Base-by-base conservation (phyloP, 2,888 invertebrate species). In the Gastrophysa polygoni region DNA sequence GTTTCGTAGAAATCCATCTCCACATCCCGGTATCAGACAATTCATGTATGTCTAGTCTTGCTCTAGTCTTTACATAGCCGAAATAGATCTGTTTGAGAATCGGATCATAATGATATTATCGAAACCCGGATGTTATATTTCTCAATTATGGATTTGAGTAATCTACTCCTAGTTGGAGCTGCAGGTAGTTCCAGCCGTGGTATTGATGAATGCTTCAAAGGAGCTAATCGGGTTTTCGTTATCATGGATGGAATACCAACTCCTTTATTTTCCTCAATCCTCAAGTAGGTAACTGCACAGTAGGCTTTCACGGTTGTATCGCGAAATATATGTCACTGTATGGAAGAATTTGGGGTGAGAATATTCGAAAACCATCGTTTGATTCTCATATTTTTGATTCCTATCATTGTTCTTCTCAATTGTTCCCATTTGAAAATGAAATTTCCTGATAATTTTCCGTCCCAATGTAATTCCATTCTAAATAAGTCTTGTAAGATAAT, bases 141-240 rank as follows among this genome's bases (percentile, higher is more conserved):
- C 0, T 29, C 28, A 17, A 10, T 46, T n/a, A 47, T 17, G 11
- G 11, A 44, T n/a, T 52, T 47, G 14, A 18, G 14, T 46, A 59
- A 18, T 3, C 29, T 28, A 17, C 44, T 46, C 5, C 14, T 51
- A 10, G 52, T 11, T 34, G 52, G 16, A 3, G 44, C 46, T n/a
- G 61, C 57, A 46, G 51, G 34, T n/a, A 57, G 44, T 52, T 61
- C 57, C 16, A 57, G 16, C 14, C 51, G 8, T 2, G 57, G 51
- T 20, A 57, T 51, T 7, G 51, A 61, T 21, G 57, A 1, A 7
- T 20, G 44, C 28, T 51, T 51, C 17, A 61, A 11, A 11, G 57
- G 57, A 8, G 61, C 57, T n/a, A 61, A 51, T 43, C 46, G 24
- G 29, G 46, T 34, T 34, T 57, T 61, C n/a, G 44, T 29, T 14